Evolutionary conservation across 37 sponge, comb jelly and placozoan genomes (phyloP).

Genomic region (Spongilla lacustris): DNA sequence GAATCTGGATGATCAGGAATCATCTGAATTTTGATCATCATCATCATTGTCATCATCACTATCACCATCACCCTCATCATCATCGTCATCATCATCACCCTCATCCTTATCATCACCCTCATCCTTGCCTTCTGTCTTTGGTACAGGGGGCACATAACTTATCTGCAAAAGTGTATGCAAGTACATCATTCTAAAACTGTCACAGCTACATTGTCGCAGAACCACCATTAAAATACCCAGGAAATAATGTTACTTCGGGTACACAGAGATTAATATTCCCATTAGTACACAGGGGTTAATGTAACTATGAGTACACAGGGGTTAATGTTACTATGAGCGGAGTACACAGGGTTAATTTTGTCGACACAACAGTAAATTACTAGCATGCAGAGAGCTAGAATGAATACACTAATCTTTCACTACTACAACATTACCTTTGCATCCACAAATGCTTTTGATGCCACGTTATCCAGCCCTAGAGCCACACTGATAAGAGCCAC

Average conservation of each 20-base stretch:
- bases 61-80: neutral
- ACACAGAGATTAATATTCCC: too few species aligned
- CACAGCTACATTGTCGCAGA: too few species aligned
- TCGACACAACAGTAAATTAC: too few species aligned
- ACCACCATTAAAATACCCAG: too few species aligned
- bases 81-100: neutral
- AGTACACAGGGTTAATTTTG: too few species aligned
- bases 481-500: constrained; percentile 69
- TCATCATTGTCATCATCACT: neutral
- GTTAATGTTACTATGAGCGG: too few species aligned
- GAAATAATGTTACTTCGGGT: too few species aligned
- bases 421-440: constrained; percentile 48
- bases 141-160: neutral
- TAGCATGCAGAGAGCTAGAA: too few species aligned
- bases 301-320: too few species aligned
- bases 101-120: neutral
- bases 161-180: neutral
- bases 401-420: too few species aligned
- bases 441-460: constrained; percentile 57
- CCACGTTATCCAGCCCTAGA: constrained; percentile 58
- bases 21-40: neutral
- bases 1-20: neutral
- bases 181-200: too few species aligned
- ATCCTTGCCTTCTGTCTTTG: neutral
- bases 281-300: too few species aligned